A percentile compares a stretch with the other conserved stretches of the same genome.
Evolutionary conservation across 1,140 invertebrate species (phyloP).

Genomic region (Triops longicaudatus): DNA sequence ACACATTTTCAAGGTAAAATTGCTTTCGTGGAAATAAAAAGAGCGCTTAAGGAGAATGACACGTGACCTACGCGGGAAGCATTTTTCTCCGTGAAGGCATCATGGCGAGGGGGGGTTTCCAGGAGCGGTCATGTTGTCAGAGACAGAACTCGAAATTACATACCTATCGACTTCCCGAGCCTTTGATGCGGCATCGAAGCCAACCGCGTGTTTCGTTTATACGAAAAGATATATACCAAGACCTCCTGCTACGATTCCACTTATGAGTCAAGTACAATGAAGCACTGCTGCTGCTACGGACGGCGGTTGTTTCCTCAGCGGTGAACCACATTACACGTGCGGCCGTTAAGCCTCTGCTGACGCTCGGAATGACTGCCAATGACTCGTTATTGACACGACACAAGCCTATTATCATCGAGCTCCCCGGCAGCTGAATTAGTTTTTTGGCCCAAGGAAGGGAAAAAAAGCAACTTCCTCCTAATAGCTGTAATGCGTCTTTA

Average conservation of each 20-base stretch:
- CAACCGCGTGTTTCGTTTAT: not conserved
- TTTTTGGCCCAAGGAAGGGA: not conserved
- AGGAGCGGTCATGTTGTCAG: not conserved
- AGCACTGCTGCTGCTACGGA: not conserved
- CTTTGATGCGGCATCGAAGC: not conserved
- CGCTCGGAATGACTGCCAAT: not conserved
- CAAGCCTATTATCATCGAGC: not conserved
- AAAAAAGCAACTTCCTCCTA: not conserved
- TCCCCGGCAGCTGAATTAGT: not conserved
- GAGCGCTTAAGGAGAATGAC: not conserved
- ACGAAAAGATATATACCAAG: not conserved
- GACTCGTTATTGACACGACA: constrained; percentile 14
- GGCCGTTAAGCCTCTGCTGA: not conserved
- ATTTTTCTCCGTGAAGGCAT: not conserved
- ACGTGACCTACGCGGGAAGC: constrained; percentile 8
- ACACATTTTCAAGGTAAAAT: not conserved
- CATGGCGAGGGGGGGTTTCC: not conserved
- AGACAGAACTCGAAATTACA: not conserved
- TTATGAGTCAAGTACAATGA: not conserved
- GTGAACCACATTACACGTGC: constrained; percentile 7
- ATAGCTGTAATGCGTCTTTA: not conserved
- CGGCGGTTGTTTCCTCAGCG: not conserved
- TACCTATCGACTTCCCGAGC: not conserved
- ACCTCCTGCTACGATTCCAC: not conserved
- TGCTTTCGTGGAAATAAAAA: not conserved